phyloP scores from a whole-genome alignment of 1,140 invertebrate species.

The Arctopsyche grandis region DNA sequence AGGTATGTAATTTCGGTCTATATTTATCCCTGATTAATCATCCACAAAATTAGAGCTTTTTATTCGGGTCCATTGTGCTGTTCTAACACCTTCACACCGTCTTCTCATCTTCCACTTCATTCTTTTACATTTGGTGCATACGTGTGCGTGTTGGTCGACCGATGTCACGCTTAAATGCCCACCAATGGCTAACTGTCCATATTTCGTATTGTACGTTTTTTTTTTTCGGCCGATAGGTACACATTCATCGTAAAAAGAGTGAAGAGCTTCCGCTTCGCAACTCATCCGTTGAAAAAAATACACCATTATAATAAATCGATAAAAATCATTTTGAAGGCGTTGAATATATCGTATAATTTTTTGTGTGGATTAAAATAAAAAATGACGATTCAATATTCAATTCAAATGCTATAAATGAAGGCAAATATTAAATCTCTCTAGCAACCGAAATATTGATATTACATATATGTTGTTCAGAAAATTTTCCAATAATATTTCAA shows the following conservation, averaged over 20 bases:
- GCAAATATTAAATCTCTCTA: too few relatives aligned
- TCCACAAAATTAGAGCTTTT: too few relatives aligned
- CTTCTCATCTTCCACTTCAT: neutral
- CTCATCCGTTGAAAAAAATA: conserved; percentile 13
- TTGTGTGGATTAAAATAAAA: neutral
- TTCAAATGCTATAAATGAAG: too few relatives aligned
- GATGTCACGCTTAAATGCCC: conserved; percentile 37
- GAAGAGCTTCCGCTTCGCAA: conserved; percentile 23
- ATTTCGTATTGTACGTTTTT: conserved; percentile 31
- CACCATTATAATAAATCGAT: conserved; percentile 3
- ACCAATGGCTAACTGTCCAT: conserved; percentile 34
- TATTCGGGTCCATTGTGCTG: neutral
- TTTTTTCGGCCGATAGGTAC: neutral
- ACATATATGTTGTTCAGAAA: too few relatives aligned
- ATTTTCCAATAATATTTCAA: too few relatives aligned
- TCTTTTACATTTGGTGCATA: conserved; percentile 18
- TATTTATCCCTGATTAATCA: too few relatives aligned
- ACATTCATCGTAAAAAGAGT: conserved; percentile 3
- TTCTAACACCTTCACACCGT: neutral
- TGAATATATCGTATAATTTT: neutral
- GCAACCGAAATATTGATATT: too few relatives aligned
- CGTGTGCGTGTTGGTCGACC: conserved; percentile 31
- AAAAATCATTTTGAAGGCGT: conserved; percentile 9
- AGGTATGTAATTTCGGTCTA: too few relatives aligned
- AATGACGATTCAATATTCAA: too few relatives aligned